Evolutionary conservation across 1,140 invertebrate species (phyloP).

Genomic region (Episyrphus balteatus): DNA sequence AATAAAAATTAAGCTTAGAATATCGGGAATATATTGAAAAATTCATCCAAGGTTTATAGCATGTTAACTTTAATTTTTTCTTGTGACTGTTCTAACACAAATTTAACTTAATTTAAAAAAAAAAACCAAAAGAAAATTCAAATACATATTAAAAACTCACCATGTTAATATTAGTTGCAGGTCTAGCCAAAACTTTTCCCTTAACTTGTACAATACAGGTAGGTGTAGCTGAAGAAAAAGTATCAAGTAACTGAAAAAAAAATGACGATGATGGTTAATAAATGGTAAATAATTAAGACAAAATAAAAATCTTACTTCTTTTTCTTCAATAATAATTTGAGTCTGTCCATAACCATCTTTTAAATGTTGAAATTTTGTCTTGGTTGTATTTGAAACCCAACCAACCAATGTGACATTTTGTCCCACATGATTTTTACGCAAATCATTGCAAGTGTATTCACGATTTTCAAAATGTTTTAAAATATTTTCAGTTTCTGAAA

Average conservation of each 20-base stretch:
- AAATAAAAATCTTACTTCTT: conserved; percentile 11
- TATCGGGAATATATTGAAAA: too few species aligned
- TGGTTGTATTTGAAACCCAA: conserved; percentile 56
- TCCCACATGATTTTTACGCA: conserved; percentile 48
- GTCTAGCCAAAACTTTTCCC: conserved; percentile 32
- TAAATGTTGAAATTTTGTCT: conserved; percentile 56
- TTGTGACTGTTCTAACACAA: neutral
- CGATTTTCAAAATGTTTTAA: conserved; percentile 43
- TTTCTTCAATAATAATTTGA: conserved; percentile 53
- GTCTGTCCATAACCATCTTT: conserved; percentile 65
- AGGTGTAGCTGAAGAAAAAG: conserved; percentile 22
- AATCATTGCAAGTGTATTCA: conserved; percentile 61
- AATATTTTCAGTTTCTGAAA: conserved; percentile 31
- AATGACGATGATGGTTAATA: neutral
- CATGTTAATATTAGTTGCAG: conserved; percentile 27
- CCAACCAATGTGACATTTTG: conserved; percentile 57
- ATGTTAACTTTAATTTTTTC: too few species aligned
- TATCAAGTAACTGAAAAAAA: conserved; percentile 20
- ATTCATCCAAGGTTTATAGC: too few species aligned
- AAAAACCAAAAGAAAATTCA: neutral
- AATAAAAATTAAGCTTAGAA: too few species aligned
- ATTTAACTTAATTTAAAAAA: neutral
- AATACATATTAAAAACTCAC: conserved; percentile 9
- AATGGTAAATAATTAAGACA: too few species aligned
- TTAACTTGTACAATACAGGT: conserved; percentile 30